A percentile compares a stretch with the other conserved stretches of the same genome.
These are phyloP conservation scores for Yasuhikotakia modesta DNA, from an alignment of 2,797 vertebrate species.

Conservation along the genomic window DNA sequence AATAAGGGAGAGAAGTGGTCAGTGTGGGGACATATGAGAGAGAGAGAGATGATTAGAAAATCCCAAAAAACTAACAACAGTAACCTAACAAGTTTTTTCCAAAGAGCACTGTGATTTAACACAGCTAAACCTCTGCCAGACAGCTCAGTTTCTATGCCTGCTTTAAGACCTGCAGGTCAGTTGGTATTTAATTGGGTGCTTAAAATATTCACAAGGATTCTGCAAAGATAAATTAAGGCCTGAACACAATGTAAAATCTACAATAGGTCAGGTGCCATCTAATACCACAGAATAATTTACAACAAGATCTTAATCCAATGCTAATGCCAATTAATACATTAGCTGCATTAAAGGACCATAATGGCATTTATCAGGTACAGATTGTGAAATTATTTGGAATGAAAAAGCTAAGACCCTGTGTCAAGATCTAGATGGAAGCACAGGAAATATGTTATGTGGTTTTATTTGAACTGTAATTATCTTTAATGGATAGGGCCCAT, in stretches of 20 bases:
- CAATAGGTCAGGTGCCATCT: conserved; percentile 80
- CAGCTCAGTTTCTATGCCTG: conserved; percentile 54
- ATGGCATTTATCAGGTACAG: conserved; percentile 76
- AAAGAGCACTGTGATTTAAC: conserved; percentile 22
- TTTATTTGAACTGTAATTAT: conserved; percentile 60
- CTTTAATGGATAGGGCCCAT: conserved; percentile 58
- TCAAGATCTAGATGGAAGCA: conserved; percentile 58
- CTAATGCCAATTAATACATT: conserved; percentile 81
- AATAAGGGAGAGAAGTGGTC: conserved; percentile 6
- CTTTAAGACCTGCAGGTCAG: conserved; percentile 72
- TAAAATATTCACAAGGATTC: conserved; percentile 82
- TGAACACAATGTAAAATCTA: conserved; percentile 80
- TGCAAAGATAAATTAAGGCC: conserved; percentile 81
- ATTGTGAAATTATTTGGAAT: conserved; percentile 71
- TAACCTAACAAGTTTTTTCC: background rate
- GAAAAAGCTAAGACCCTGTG: conserved; percentile 66
- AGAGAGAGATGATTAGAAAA: background rate
- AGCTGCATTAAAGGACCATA: conserved; percentile 74
- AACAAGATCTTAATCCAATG: conserved; percentile 71
- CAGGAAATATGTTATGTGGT: conserved; percentile 67
- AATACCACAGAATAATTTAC: conserved; percentile 79
- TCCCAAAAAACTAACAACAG: background rate
- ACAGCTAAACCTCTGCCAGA: conserved; percentile 57
- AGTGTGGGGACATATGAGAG: conserved; percentile 11
- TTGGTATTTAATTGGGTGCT: conserved; percentile 78